Conservation (phyloP, 1,140 invertebrate species). For the Cydia pomonella region DNA sequence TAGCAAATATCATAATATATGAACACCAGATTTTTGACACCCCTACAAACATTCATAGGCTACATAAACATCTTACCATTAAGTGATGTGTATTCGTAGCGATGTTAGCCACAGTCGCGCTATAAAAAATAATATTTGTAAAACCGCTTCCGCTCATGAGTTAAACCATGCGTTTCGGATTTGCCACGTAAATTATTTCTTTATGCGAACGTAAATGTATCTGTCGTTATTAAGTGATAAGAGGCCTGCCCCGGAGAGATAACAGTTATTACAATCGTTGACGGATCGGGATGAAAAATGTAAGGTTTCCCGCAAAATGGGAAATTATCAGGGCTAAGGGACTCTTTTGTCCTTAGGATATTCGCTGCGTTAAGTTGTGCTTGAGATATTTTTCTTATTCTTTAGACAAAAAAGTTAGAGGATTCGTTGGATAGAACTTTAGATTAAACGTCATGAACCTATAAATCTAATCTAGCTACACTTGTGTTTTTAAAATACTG, state of each 20-base stretch:
- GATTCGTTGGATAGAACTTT: too few relatives aligned
- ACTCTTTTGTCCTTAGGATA: slow-evolving; percentile 5
- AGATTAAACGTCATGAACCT: too few relatives aligned
- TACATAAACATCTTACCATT: too few relatives aligned
- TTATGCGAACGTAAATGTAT: slow-evolving; percentile 73
- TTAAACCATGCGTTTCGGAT: slow-evolving; percentile 48
- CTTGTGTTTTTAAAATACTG: too few relatives aligned
- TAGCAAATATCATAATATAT: too few relatives aligned
- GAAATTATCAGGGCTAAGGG: slow-evolving; percentile 15
- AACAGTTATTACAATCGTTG: slow-evolving; percentile 21
- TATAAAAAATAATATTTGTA: not conserved
- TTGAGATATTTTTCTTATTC: not conserved
- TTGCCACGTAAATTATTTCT: slow-evolving; percentile 76
- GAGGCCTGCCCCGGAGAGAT: slow-evolving; percentile 16
- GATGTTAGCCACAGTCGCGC: too few relatives aligned
- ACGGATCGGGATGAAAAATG: slow-evolving; percentile 14
- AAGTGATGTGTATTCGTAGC: too few relatives aligned
- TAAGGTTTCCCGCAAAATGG: slow-evolving; percentile 9
- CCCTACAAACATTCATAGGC: too few relatives aligned
- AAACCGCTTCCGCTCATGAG: slow-evolving; percentile 38
- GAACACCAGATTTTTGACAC: too few relatives aligned
- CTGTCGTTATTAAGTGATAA: slow-evolving; percentile 45
- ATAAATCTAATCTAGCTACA: too few relatives aligned
- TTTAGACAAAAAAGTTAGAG: too few relatives aligned
- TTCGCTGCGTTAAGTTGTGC: not conserved